Evolutionary conservation across 2,113 vertebrate genomes (phyloP).

Genomic region (Pseudolaguvia tuberculata): DNA sequence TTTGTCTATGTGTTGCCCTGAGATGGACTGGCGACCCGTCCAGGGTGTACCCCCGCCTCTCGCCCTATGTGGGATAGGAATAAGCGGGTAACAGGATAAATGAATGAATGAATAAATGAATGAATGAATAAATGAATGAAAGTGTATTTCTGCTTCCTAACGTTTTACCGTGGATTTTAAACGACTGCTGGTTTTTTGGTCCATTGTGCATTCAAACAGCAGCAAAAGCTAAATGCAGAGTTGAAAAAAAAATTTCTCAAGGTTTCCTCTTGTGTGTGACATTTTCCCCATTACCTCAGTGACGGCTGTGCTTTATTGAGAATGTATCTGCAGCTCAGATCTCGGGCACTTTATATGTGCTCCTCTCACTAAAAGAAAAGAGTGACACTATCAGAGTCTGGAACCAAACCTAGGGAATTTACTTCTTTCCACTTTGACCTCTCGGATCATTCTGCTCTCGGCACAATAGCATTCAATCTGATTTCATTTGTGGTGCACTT

Average conservation of each 20-base stretch:
- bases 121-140: too few relatives aligned
- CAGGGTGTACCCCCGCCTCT: too few relatives aligned
- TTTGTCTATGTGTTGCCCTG: too few relatives aligned
- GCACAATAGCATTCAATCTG: constrained; percentile 11
- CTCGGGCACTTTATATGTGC: constrained; percentile 37
- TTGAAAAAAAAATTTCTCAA: constrained; percentile 26
- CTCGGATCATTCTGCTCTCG: constrained; percentile 13
- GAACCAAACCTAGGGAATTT: constrained; percentile 45
- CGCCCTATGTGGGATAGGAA: too few relatives aligned
- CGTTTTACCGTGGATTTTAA: constrained; percentile 5
- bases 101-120: too few relatives aligned
- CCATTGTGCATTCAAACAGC: constrained; percentile 17
- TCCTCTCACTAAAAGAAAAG: constrained; percentile 40
- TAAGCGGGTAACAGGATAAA: too few relatives aligned
- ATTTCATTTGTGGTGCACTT: constrained; percentile 13
- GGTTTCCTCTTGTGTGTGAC: constrained; percentile 47
- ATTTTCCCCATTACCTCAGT: constrained; percentile 47
- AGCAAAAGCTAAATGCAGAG: constrained; percentile 27
- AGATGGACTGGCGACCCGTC: too few relatives aligned
- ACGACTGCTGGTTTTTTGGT: background rate
- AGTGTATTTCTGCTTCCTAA: background rate
- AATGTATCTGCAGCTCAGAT: constrained; percentile 50
- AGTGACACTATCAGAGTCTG: constrained; percentile 46
- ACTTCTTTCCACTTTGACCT: constrained; percentile 37
- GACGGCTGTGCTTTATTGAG: constrained; percentile 36